Conservation (phyloP, 2,797 vertebrate genomes). For the Malacoctenus gilli region DNA sequence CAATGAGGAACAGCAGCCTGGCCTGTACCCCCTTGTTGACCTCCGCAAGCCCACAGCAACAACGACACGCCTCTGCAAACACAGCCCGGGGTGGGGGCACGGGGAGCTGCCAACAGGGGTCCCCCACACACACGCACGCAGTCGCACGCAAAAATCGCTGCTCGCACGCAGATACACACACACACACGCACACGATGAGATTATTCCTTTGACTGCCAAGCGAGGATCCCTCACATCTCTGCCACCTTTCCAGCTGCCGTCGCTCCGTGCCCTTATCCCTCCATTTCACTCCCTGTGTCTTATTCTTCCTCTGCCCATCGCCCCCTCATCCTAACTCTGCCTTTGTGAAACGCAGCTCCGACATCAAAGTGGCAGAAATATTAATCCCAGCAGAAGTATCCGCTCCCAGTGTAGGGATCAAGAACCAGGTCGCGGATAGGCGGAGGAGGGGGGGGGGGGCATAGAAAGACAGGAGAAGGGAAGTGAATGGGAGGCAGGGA, state of each 20-base stretch:
- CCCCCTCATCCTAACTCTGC: conserved; percentile 69
- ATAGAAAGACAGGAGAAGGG: conserved; percentile 36
- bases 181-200: conserved; percentile 67
- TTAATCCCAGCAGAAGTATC: conserved; percentile 82
- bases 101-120: conserved; percentile 64
- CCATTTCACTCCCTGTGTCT: conserved; percentile 65
- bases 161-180: conserved; percentile 43
- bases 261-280: conserved; percentile 67
- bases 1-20: conserved; percentile 69
- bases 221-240: conserved; percentile 79
- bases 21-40: conserved; percentile 76
- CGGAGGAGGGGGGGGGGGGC: conserved; percentile 19
- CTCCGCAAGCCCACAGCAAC: conserved; percentile 70
- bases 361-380: conserved; percentile 85
- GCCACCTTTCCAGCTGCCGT: conserved; percentile 75
- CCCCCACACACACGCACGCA: conserved; percentile 44
- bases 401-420: conserved; percentile 79
- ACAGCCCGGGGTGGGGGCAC: conserved; percentile 65
- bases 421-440: conserved; percentile 75
- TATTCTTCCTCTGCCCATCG: conserved; percentile 67
- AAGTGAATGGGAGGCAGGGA: conserved; percentile 36
- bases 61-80: conserved; percentile 79
- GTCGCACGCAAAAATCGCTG: conserved; percentile 35
- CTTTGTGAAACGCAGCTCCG: conserved; percentile 79
- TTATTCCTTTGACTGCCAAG: conserved; percentile 83